A percentile compares a stretch with the other conserved stretches of the same genome.
These are phyloP conservation scores for Xylocopa sonorina DNA, from an alignment of 1,140 invertebrate genomes.

Conservation along the genomic window DNA sequence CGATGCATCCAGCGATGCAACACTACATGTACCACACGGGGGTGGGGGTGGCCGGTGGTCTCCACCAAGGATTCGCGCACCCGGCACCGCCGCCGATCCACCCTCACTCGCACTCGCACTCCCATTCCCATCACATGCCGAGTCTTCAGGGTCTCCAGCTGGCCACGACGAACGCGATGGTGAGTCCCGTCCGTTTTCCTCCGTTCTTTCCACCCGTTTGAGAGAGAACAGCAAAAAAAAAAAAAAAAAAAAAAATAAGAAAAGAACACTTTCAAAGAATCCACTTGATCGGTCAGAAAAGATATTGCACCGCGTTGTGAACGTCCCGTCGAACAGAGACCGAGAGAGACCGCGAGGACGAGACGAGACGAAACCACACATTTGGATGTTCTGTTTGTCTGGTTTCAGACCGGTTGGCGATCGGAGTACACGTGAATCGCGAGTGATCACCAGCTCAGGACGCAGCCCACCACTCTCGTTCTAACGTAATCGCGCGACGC, in stretches of 20 bases:
- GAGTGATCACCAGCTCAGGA: constrained; percentile 73
- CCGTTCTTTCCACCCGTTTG: too few relatives aligned
- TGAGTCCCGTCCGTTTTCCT: constrained; percentile 76
- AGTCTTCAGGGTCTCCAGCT: constrained; percentile 82
- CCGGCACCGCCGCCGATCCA: constrained; percentile 81
- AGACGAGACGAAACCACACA: neutral
- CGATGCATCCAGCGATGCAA: constrained; percentile 81
- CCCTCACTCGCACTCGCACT: constrained; percentile 81
- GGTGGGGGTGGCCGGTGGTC: constrained; percentile 79
- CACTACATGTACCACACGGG: constrained; percentile 82
- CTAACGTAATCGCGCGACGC: constrained; percentile 63
- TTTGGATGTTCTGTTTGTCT: constrained; percentile 53
- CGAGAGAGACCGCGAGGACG: too few relatives aligned
- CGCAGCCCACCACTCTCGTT: constrained; percentile 75
- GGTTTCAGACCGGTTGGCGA: constrained; percentile 82
- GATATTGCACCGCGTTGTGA: too few relatives aligned
- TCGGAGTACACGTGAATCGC: constrained; percentile 82
- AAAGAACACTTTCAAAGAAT: too few relatives aligned
- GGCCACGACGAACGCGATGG: constrained; percentile 83
- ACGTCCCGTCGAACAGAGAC: too few relatives aligned
- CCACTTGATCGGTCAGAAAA: too few relatives aligned
- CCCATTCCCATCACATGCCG: constrained; percentile 82
- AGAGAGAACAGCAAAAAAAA: too few relatives aligned
- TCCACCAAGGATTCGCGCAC: constrained; percentile 80
- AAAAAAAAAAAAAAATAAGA: too few relatives aligned